Evolutionary conservation across 2,113 vertebrate species (phyloP).

Genomic region (Cryptomyrus ogoouensis): DNA sequence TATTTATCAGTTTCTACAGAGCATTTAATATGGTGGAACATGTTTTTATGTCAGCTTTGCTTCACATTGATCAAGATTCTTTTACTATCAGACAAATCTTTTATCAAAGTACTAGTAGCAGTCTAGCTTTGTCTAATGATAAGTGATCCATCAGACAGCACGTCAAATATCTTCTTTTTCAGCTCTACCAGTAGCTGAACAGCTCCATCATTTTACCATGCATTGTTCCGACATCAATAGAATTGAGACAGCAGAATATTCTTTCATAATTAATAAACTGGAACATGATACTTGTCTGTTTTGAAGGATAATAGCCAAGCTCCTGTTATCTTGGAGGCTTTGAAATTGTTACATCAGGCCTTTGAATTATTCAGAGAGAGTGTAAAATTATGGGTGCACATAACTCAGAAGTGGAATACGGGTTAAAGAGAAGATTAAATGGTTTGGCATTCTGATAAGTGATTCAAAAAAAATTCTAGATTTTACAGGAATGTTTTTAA

Average conservation of each 20-base stretch:
- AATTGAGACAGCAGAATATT: not conserved
- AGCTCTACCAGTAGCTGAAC: not conserved
- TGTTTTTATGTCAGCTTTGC: not conserved
- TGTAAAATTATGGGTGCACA: not conserved
- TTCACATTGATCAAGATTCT: not conserved
- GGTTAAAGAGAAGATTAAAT: not conserved
- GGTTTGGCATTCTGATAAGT: not conserved
- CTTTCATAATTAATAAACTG: not conserved
- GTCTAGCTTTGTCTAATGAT: not conserved
- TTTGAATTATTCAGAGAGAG: not conserved
- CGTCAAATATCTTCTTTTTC: not conserved
- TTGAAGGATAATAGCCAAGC: not conserved
- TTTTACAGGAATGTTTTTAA: not conserved
- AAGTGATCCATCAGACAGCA: not conserved
- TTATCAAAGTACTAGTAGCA: not conserved
- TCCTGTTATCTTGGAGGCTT: conserved; percentile 3
- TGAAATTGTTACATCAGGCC: not conserved
- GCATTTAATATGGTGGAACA: not conserved
- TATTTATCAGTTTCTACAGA: not conserved
- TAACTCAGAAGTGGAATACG: not conserved
- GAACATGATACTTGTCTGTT: not conserved
- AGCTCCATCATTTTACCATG: not conserved
- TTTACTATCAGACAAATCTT: not conserved
- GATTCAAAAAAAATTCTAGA: not conserved
- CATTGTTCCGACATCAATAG: not conserved